Percentiles rank a stretch among this genome's conserved stretches.
Evolutionary conservation across 2,888 invertebrate genomes (phyloP).

Genomic region (Sphaerophoria taeniata): DNA sequence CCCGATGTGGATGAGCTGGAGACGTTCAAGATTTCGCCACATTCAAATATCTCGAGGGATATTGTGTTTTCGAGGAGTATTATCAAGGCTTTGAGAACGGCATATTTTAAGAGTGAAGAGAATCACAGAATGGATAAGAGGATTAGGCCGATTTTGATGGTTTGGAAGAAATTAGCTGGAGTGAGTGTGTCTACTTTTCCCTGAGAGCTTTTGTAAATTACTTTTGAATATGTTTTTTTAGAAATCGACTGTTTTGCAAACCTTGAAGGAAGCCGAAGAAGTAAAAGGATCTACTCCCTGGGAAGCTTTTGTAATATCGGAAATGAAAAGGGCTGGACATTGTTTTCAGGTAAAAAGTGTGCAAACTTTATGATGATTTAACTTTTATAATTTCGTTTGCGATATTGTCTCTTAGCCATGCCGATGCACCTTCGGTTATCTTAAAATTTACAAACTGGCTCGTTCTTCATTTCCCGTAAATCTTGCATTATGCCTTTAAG

Average conservation of each 20-base stretch:
- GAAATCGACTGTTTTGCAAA: conserved; percentile 77
- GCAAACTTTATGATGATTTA: too few relatives aligned
- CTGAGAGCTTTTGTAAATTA: not conserved
- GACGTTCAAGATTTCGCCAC: conserved; percentile 80
- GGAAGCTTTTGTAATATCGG: conserved; percentile 80
- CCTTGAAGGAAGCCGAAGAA: conserved; percentile 75
- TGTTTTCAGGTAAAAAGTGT: conserved; percentile 76
- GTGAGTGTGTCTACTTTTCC: conserved; percentile 68
- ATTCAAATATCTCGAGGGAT: conserved; percentile 80
- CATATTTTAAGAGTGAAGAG: conserved; percentile 76
- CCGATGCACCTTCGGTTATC: too few relatives aligned
- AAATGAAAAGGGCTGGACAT: conserved; percentile 78
- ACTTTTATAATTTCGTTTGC: not conserved
- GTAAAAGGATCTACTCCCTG: conserved; percentile 77
- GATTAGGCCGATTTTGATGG: conserved; percentile 87
- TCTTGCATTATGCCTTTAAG: too few relatives aligned
- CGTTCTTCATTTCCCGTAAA: too few relatives aligned
- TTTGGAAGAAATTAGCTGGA: conserved; percentile 92
- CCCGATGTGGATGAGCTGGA: conserved; percentile 81
- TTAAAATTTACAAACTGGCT: too few relatives aligned
- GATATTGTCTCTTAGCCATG: too few relatives aligned
- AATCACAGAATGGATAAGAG: conserved; percentile 84
- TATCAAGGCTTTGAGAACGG: conserved; percentile 78
- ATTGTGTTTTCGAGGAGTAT: conserved; percentile 79
- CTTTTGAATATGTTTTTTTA: conserved; percentile 68